Evolutionary conservation across 2,113 vertebrate species (phyloP).

Genomic region (Rhea americana): DNA sequence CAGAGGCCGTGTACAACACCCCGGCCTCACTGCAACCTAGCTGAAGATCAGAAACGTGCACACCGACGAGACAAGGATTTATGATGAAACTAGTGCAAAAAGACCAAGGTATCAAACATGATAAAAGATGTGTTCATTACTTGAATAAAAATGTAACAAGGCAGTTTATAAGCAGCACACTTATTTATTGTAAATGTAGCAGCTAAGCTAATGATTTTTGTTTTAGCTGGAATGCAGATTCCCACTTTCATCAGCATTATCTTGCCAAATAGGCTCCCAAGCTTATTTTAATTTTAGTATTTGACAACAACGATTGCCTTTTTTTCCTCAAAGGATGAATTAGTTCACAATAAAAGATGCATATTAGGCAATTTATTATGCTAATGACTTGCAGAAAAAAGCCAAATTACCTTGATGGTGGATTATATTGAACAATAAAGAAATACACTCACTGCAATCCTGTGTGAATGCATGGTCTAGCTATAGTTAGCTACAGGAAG

Average conservation of each 20-base stretch:
- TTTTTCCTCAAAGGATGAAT: constrained; percentile 7
- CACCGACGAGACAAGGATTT: neutral
- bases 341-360: constrained; percentile 34
- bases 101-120: neutral
- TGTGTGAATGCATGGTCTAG: neutral
- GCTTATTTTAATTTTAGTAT: constrained; percentile 48
- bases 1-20: neutral
- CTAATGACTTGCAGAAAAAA: constrained; percentile 40
- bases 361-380: constrained; percentile 45
- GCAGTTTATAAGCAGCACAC: neutral
- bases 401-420: constrained; percentile 18
- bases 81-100: neutral
- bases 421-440: constrained; percentile 36
- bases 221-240: neutral
- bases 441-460: accelerated
- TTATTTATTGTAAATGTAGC: constrained; percentile 8
- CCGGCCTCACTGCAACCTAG: neutral
- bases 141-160: neutral
- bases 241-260: constrained; percentile 45
- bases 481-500: neutral
- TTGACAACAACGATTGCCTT: neutral
- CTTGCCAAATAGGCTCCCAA: constrained; percentile 35
- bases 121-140: neutral
- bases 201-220: constrained; percentile 7
- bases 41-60: neutral